These are phyloP conservation scores for Cherax destructor DNA, from an alignment of 1,140 invertebrate species.

Conservation along the genomic window DNA sequence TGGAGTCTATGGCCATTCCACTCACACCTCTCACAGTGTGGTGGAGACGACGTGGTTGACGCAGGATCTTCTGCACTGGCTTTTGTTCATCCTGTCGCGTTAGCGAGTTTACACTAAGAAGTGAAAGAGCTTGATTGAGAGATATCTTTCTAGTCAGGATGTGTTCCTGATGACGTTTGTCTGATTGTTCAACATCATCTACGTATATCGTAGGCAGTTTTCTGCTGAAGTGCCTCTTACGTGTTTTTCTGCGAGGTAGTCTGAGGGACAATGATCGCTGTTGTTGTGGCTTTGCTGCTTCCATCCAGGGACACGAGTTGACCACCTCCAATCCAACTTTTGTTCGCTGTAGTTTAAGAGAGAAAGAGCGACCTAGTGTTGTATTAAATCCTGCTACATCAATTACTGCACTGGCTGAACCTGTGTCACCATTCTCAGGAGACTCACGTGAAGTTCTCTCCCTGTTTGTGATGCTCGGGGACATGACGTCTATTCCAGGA, in stretches of 20 bases:
- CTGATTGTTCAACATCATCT: constrained; percentile 24
- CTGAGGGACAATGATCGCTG: constrained; percentile 48
- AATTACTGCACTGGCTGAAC: constrained; percentile 21
- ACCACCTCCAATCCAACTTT: neutral
- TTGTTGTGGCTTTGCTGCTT: neutral
- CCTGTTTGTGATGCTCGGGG: neutral
- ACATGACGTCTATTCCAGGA: neutral
- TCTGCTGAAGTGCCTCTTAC: constrained; percentile 15
- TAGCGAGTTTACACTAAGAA: constrained; percentile 25
- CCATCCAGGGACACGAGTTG: constrained; percentile 16
- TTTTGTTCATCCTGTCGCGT: constrained; percentile 23
- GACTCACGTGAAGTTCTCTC: constrained; percentile 35
- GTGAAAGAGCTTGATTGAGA: constrained; percentile 7
- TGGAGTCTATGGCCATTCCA: constrained; percentile 41
- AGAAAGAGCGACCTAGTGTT: constrained; percentile 39
- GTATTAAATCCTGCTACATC: constrained; percentile 7
- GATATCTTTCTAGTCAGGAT: neutral
- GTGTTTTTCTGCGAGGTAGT: constrained; percentile 32
- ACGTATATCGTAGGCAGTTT: constrained; percentile 63
- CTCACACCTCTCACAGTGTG: constrained; percentile 45
- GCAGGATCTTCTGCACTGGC: constrained; percentile 54
- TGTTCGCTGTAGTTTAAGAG: constrained; percentile 30
- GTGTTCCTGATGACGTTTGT: neutral
- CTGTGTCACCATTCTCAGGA: constrained; percentile 38
- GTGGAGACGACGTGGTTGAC: constrained; percentile 37